phyloP scores from a whole-genome alignment of 2,113 vertebrate species.

The Galbula dea region DNA sequence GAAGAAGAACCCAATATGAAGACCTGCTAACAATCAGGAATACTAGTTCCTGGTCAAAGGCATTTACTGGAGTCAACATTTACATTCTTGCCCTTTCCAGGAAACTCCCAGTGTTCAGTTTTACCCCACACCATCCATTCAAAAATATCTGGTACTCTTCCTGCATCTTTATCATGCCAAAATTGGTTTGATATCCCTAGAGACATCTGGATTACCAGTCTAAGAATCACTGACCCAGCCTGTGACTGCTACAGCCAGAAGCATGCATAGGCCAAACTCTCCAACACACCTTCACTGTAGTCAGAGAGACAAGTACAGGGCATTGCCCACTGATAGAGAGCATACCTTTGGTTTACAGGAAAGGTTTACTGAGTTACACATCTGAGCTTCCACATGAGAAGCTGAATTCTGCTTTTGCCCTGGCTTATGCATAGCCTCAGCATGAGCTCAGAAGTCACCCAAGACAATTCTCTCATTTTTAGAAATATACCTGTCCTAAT shows the following conservation, averaged over 20 bases:
- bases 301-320: background rate
- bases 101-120: background rate
- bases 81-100: background rate
- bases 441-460: background rate
- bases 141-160: background rate
- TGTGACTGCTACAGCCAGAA: background rate
- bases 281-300: background rate
- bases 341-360: background rate
- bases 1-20: background rate
- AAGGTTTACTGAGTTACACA: background rate
- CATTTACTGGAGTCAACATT: background rate
- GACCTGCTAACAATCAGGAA: background rate
- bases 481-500: background rate
- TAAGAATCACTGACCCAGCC: background rate
- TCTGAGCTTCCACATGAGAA: background rate
- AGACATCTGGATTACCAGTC: background rate
- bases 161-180: background rate
- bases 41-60: background rate
- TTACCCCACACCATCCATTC: background rate
- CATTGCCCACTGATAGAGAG: rapidly evolving
- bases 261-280: background rate
- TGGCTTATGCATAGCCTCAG: background rate
- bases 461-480: background rate
- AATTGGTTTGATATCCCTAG: background rate
- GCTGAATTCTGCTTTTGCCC: background rate